Evolutionary conservation across 2,888 invertebrate species (phyloP).

Genomic region (Campoplex nolae): DNA sequence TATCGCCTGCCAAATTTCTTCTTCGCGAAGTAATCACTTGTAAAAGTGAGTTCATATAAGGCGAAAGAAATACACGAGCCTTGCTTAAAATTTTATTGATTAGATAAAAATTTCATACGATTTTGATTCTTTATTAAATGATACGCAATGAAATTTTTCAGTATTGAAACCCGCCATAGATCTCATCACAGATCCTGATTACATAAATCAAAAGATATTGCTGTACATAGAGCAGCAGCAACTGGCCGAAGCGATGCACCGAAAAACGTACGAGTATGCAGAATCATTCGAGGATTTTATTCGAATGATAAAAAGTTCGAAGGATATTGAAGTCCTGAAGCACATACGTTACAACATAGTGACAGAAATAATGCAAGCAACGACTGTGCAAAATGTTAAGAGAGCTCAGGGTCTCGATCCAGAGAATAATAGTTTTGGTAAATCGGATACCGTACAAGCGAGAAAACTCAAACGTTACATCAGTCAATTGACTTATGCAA

Average conservation of each 20-base stretch:
- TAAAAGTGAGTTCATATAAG: conserved; percentile 87
- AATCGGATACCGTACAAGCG: conserved; percentile 92
- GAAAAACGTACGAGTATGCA: conserved; percentile 94
- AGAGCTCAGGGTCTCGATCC: conserved; percentile 92
- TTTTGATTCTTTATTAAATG: neutral
- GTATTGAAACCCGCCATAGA: conserved; percentile 94
- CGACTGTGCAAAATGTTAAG: conserved; percentile 95
- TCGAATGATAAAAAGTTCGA: conserved; percentile 92
- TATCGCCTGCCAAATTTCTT: conserved; percentile 91
- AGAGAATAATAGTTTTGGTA: conserved; percentile 87
- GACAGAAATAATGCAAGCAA: conserved; percentile 97
- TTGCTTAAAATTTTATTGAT: too few relatives aligned
- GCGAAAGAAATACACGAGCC: too few relatives aligned
- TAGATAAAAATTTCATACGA: neutral
- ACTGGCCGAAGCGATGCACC: conserved; percentile 91
- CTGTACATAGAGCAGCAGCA: conserved; percentile 93
- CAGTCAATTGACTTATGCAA: conserved; percentile 92
- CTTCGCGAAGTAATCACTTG: conserved; percentile 93
- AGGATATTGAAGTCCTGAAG: conserved; percentile 93
- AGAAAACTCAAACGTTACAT: conserved; percentile 94
- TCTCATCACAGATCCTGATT: conserved; percentile 94
- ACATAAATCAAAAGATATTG: conserved; percentile 94
- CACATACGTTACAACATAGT: conserved; percentile 95
- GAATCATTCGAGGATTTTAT: conserved; percentile 96
- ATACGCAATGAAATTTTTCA: conserved; percentile 81